Conservation (phyloP, 53 echinoderm and acorn worm genomes). For the Mesocentrotus franciscanus region DNA sequence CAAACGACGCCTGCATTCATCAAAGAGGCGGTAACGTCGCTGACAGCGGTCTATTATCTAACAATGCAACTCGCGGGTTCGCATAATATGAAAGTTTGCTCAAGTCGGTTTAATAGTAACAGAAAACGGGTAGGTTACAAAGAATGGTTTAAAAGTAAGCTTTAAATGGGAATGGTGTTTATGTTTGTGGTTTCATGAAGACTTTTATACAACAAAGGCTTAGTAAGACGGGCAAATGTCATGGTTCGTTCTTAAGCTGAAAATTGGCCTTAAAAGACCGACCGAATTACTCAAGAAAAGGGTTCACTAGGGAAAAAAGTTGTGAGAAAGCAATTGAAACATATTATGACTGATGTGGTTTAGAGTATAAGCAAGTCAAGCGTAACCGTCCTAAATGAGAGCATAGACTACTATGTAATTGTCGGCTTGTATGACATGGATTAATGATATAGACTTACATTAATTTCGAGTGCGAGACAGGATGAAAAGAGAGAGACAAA, state of each 20-base stretch:
- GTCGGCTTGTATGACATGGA: not conserved
- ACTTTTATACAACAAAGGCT: not conserved
- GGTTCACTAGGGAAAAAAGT: not conserved
- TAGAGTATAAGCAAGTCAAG: not conserved
- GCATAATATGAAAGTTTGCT: not conserved
- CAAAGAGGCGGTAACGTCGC: not conserved
- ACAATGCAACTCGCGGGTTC: not conserved
- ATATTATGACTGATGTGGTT: not conserved
- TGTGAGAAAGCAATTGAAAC: not conserved
- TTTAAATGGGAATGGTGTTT: conserved; percentile 11
- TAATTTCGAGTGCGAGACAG: not conserved
- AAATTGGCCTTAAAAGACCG: not conserved
- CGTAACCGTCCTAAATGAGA: not conserved
- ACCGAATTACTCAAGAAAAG: not conserved
- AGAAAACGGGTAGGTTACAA: not conserved
- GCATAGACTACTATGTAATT: not conserved
- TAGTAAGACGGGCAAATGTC: not conserved
- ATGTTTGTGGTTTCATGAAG: conserved; percentile 1
- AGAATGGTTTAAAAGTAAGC: not conserved
- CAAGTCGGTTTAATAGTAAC: not conserved
- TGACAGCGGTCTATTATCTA: not conserved
- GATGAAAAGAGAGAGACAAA: too few relatives aligned
- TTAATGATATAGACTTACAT: not conserved
- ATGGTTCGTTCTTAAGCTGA: conserved; percentile 23
- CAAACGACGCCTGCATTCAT: not conserved